A percentile compares a stretch with the other conserved stretches of the same genome.
These are phyloP conservation scores for Lycodopsis pacificus DNA, from an alignment of 2,797 vertebrate genomes.

Conservation along the genomic window DNA sequence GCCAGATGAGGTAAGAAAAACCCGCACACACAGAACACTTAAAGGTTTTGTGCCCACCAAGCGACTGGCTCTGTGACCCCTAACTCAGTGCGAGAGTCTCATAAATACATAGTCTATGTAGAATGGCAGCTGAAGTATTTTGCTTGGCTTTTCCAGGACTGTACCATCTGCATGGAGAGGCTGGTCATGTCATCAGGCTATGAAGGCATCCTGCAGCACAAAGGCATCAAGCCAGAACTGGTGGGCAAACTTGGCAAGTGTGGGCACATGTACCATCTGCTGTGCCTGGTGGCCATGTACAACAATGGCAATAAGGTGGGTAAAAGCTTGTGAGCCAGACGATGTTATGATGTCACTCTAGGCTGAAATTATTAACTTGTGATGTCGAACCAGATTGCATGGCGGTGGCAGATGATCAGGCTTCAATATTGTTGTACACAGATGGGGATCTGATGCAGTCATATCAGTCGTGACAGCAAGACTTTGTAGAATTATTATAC, in stretches of 20 bases:
- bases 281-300: conserved; percentile 98
- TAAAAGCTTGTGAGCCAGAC: conserved; percentile 65
- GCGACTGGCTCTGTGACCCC: conserved; percentile 34
- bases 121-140: conserved; percentile 58
- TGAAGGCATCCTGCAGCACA: conserved; percentile 91
- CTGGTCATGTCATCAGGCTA: conserved; percentile 93
- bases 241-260: conserved; percentile 97
- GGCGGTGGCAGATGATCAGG: conserved; percentile 34
- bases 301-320: conserved; percentile 98
- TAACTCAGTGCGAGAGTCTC: conserved; percentile 42
- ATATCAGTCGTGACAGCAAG: not conserved
- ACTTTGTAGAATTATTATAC: conserved; percentile 15
- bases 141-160: conserved; percentile 86
- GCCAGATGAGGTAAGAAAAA: conserved; percentile 92
- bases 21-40: not conserved
- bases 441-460: conserved; percentile 32
- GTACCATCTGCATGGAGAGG: conserved; percentile 98
- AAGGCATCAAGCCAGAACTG: conserved; percentile 91
- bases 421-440: conserved; percentile 18
- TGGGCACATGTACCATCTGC: conserved; percentile 96
- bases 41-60: conserved; percentile 9
- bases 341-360: conserved; percentile 65
- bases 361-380: conserved; percentile 53
- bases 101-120: conserved; percentile 36
- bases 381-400: conserved; percentile 27